Conservation (phyloP, 2,888 invertebrate genomes). For the Cylindroiulus punctatus region DNA sequence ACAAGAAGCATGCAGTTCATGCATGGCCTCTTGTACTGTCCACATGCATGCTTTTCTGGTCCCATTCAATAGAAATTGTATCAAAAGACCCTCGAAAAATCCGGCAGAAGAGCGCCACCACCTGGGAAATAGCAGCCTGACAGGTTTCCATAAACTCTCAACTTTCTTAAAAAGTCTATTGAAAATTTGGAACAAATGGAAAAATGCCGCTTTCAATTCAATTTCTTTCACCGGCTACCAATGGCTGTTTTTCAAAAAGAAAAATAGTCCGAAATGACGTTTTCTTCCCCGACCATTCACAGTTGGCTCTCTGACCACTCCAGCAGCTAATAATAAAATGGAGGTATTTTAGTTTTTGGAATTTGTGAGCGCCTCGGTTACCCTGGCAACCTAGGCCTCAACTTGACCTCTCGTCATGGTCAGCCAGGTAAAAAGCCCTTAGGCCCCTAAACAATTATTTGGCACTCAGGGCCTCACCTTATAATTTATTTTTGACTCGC, state of each 20-base stretch:
- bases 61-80: conserved; percentile 34
- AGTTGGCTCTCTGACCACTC: neutral
- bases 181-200: conserved; percentile 48
- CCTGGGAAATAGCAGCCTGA: conserved; percentile 52
- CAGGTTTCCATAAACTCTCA: conserved; percentile 51
- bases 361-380: neutral
- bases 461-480: conserved; percentile 6
- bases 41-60: conserved; percentile 11
- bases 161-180: conserved; percentile 48
- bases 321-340: conserved; percentile 13
- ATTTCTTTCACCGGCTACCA: neutral
- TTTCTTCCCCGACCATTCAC: neutral
- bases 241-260: neutral
- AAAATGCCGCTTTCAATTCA: conserved; percentile 44
- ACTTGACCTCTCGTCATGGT: conserved; percentile 28
- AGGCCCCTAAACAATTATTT: conserved; percentile 37
- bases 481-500: conserved; percentile 37
- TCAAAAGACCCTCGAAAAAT: conserved; percentile 31
- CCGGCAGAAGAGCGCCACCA: neutral
- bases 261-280: conserved; percentile 16
- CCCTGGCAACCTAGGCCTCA: neutral
- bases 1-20: conserved; percentile 23
- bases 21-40: conserved; percentile 8
- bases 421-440: conserved; percentile 26
- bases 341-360: conserved; percentile 17